These are phyloP conservation scores for Brachionus angularis DNA, from an alignment of 1,140 invertebrate species.

Conservation along the genomic window DNA sequence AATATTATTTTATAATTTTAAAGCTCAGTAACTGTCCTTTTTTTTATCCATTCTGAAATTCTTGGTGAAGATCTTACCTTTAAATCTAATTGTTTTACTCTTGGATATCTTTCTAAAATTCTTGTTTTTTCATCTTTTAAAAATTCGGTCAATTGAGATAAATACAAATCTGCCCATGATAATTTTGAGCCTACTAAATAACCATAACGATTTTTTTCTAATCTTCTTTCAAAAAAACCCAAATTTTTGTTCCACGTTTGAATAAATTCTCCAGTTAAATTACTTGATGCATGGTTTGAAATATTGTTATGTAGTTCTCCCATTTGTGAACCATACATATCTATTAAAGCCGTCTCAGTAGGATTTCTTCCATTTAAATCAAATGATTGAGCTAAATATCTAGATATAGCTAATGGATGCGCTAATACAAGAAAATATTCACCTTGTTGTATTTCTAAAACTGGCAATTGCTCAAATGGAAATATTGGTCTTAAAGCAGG, in stretches of 20 bases:
- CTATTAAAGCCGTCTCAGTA: conserved; percentile 10
- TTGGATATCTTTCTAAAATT: conserved; percentile 18
- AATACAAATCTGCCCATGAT: conserved; percentile 26
- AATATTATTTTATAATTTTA: no score
- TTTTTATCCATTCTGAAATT: conserved; percentile 37
- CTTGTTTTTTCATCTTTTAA: neutral
- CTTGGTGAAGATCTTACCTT: conserved; percentile 19
- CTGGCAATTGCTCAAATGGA: conserved; percentile 38
- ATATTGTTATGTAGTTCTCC: conserved; percentile 4
- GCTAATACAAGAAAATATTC: neutral
- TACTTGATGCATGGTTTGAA: neutral
- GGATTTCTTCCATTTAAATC: conserved; percentile 11
- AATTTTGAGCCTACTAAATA: conserved; percentile 15
- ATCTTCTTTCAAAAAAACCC: conserved; percentile 5
- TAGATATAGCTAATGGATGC: conserved; percentile 15
- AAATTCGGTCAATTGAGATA: conserved; percentile 21
- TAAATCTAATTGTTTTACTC: conserved; percentile 1
- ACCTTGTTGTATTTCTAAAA: conserved; percentile 32
- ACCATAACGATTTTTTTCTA: conserved; percentile 8
- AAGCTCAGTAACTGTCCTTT: neutral
- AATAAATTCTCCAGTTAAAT: neutral
- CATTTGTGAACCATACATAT: conserved; percentile 36
- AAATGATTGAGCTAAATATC: conserved; percentile 18
- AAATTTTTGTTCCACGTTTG: conserved; percentile 1
- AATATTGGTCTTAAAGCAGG: conserved; percentile 27